Conservation (phyloP, 2,888 invertebrate species). For the Thymelicus lineola region DNA sequence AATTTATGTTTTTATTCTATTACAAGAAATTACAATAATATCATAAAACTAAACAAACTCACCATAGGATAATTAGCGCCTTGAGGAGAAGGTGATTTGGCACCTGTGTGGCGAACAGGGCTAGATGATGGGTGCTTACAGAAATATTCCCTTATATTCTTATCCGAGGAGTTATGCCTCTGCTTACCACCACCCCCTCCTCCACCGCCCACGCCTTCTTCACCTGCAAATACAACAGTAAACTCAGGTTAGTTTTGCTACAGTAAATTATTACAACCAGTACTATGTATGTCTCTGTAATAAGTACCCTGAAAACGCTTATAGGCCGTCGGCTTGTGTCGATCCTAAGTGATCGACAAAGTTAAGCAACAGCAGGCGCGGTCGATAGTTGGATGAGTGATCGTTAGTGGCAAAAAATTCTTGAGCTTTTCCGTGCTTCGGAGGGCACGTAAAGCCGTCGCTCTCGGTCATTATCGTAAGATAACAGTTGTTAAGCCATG, state of each 20-base stretch:
- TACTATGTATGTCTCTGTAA: neutral
- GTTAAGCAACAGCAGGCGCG: too few relatives aligned
- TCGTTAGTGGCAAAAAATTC: too few relatives aligned
- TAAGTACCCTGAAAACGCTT: too few relatives aligned
- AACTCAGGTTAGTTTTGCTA: neutral
- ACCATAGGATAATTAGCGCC: constrained; percentile 93
- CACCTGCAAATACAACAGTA: constrained; percentile 56
- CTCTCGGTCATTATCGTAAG: too few relatives aligned
- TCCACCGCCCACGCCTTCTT: constrained; percentile 84
- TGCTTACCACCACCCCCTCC: constrained; percentile 82
- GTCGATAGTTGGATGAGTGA: too few relatives aligned
- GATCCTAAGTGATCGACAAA: too few relatives aligned
- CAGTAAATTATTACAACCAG: neutral
- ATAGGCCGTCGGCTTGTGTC: too few relatives aligned
- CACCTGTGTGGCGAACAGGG: constrained; percentile 92
- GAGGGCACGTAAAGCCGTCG: too few relatives aligned
- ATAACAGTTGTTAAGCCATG: too few relatives aligned
- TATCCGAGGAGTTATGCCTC: constrained; percentile 84
- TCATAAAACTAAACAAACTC: constrained; percentile 52
- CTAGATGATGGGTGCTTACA: constrained; percentile 93
- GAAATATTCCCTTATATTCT: constrained; percentile 97
- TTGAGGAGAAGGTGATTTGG: constrained; percentile 93
- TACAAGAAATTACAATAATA: neutral
- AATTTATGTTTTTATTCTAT: too few relatives aligned
- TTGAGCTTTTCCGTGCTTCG: too few relatives aligned